Base-by-base conservation (phyloP, 2,888 invertebrate species). In the Melangyna quadrimaculata region DNA sequence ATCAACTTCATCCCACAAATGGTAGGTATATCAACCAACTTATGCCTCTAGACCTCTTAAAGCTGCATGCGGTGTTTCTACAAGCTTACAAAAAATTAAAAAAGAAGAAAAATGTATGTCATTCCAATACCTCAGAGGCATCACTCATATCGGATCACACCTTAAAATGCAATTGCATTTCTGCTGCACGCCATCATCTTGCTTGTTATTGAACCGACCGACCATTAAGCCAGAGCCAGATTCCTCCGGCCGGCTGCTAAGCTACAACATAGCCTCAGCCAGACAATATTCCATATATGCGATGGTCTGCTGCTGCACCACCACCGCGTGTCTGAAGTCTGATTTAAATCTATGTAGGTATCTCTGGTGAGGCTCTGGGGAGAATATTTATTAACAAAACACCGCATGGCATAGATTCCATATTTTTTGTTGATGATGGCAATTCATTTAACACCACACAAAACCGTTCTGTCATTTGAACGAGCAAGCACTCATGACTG, bases 91-190 rank as follows among this genome's bases (percentile, higher is more conserved):
- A 22, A 2, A 43, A 7, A 17, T 32, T 45, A 17, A n/a, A 17
- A 22, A 12, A 32, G n/a, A 12, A 9, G 8, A n/a, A 51, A 67
- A n/a, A 45, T 51, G 22, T 67, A n/a, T 65, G 63, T 53, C 73
- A 74, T 74, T 84, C 59, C 37, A 29, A 75, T 80, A 53, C 78
- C 82, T 69, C 43, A 8, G 67, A 69, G 82, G 59, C 78, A 82
- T 77, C 82, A 82, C 67, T 82, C 78, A 82, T 72, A 78, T 73
- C 67, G 67, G 67, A 72, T 82, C 82, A 69, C 78, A 82, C 82
- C 82, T 78, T 78, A 74, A 82, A 78, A 55, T 82, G 72, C 61
- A 72, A 61, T 82, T 55, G 77, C 72, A 67, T 53, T n/a, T 35
- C 51, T 65, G 32, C 35, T 51, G 51, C 51, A 48, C 67, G 67